These are phyloP conservation scores for Eurois occulta DNA, from an alignment of 2,888 invertebrate genomes.

Conservation along the genomic window DNA sequence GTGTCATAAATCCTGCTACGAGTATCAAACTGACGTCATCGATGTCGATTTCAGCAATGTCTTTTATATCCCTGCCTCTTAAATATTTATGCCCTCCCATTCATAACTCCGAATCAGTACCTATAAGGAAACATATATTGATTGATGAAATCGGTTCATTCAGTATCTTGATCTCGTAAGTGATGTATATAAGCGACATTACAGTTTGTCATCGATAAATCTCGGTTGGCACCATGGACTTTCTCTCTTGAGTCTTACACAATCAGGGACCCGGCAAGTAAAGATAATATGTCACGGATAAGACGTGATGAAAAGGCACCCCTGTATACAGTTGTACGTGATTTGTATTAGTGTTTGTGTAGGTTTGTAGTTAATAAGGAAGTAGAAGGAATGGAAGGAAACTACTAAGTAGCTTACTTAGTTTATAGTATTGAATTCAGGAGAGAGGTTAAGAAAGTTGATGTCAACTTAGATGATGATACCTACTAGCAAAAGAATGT, in stretches of 20 bases:
- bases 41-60: neutral
- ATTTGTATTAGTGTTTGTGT: slow-evolving; percentile 15
- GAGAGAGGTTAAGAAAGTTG: neutral
- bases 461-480: neutral
- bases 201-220: slow-evolving; percentile 58
- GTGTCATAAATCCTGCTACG: neutral
- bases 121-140: slow-evolving; percentile 38
- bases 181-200: slow-evolving; percentile 44
- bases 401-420: neutral
- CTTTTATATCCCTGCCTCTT: slow-evolving; percentile 9
- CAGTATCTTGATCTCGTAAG: slow-evolving; percentile 39
- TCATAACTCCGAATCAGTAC: slow-evolving; percentile 22
- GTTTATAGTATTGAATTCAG: neutral
- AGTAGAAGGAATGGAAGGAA: neutral
- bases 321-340: neutral
- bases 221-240: slow-evolving; percentile 46
- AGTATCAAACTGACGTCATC: slow-evolving; percentile 9
- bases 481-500: neutral
- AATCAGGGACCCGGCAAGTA: slow-evolving; percentile 24
- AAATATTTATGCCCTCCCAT: slow-evolving; percentile 20
- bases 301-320: slow-evolving; percentile 21
- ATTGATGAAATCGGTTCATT: slow-evolving; percentile 44
- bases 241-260: slow-evolving; percentile 48
- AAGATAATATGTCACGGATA: slow-evolving; percentile 29
- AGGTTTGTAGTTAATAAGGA: slow-evolving; percentile 3